These are phyloP conservation scores for Dasypogon diadema DNA, from an alignment of 2,888 invertebrate species.

Conservation along the genomic window DNA sequence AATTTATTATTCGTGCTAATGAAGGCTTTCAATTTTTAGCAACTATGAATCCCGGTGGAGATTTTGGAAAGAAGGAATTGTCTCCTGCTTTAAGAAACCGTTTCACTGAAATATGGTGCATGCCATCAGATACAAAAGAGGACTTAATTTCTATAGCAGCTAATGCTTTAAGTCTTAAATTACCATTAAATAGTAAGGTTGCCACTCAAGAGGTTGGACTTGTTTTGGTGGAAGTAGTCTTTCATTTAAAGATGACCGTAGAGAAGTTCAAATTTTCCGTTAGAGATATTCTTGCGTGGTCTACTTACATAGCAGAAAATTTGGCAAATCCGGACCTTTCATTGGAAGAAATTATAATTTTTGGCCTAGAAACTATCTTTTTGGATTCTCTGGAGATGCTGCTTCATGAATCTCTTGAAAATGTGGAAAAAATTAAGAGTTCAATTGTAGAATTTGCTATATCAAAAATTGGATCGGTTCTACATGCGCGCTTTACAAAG, in stretches of 20 bases:
- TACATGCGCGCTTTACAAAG: constrained; percentile 66
- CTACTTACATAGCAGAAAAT: constrained; percentile 74
- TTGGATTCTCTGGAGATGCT: constrained; percentile 90
- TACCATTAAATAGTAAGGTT: constrained; percentile 71
- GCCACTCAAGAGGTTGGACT: constrained; percentile 74
- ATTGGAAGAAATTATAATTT: constrained; percentile 79
- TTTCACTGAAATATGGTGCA: constrained; percentile 99
- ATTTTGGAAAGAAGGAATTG: constrained; percentile 98
- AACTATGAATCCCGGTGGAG: constrained; percentile 99
- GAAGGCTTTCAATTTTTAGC: constrained; percentile 90
- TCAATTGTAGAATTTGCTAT: constrained; percentile 73
- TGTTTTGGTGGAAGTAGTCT: constrained; percentile 83
- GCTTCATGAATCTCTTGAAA: constrained; percentile 75
- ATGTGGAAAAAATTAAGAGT: constrained; percentile 69
- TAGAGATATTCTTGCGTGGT: constrained; percentile 93
- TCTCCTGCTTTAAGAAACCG: constrained; percentile 97
- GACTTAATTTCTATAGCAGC: constrained; percentile 86
- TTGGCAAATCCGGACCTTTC: constrained; percentile 59
- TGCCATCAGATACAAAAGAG: constrained; percentile 76
- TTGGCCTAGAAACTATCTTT: constrained; percentile 92
- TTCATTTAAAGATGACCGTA: constrained; percentile 82
- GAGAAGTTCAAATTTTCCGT: constrained; percentile 87
- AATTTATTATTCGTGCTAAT: constrained; percentile 76
- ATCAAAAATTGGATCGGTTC: constrained; percentile 70
- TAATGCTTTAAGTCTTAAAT: constrained; percentile 77